These are phyloP conservation scores for Gadopsis marmoratus DNA, from an alignment of 2,797 vertebrate species.

Conservation along the genomic window DNA sequence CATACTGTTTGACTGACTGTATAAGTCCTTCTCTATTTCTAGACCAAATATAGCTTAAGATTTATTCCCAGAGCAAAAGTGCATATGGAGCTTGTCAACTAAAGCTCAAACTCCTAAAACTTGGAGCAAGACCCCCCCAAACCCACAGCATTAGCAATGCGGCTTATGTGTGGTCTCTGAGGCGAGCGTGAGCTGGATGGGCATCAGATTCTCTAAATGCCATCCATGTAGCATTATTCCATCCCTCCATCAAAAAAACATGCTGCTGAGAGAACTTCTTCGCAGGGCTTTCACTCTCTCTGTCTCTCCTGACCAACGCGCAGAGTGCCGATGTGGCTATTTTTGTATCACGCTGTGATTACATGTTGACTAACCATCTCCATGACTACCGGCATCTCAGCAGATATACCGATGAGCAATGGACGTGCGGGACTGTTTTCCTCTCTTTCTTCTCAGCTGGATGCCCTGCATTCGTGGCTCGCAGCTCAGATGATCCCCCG, in stretches of 20 bases:
- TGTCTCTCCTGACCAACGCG: conserved; percentile 19
- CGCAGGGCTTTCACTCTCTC: conserved; percentile 7
- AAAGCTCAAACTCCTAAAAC: conserved; percentile 49
- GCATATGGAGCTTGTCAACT: conserved; percentile 52
- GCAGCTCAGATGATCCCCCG: neutral
- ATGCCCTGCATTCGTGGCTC: conserved; percentile 5
- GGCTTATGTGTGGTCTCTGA: conserved; percentile 69
- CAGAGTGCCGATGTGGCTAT: conserved; percentile 37
- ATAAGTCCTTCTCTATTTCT: neutral
- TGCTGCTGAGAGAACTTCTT: conserved; percentile 33
- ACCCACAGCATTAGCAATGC: conserved; percentile 28
- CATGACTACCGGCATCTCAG: conserved; percentile 69
- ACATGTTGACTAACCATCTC: conserved; percentile 68
- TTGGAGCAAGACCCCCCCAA: conserved; percentile 10
- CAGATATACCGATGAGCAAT: conserved; percentile 58
- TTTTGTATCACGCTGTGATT: conserved; percentile 64
- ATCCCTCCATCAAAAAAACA: conserved; percentile 40
- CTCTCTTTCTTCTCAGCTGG: neutral
- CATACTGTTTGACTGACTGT: neutral
- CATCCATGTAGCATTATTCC: conserved; percentile 59
- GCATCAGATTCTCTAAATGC: conserved; percentile 63
- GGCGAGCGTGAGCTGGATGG: conserved; percentile 31
- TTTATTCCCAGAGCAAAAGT: conserved; percentile 26
- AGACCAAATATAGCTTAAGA: neutral
- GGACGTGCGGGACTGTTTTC: conserved; percentile 33